Percentiles rank a stretch among this genome's conserved stretches.
phyloP scores from a whole-genome alignment of 2,797 vertebrate species.

The Borostomias antarcticus region DNA sequence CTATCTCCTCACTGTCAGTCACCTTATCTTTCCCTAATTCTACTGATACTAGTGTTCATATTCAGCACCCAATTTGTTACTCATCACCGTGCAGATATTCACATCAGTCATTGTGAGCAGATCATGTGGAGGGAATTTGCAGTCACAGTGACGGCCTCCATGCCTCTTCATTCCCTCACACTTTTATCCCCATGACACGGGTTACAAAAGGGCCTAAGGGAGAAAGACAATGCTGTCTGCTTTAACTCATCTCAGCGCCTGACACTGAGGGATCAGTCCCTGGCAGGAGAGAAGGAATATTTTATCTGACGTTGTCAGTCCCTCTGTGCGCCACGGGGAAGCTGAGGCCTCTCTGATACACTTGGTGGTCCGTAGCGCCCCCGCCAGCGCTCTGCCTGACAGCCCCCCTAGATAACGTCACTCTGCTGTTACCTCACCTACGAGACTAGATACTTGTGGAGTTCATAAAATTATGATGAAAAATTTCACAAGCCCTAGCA shows the following conservation, averaged over 20 bases:
- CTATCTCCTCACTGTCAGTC: slow-evolving; percentile 58
- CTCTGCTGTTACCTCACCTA: too few relatives aligned
- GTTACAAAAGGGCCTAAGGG: slow-evolving; percentile 68
- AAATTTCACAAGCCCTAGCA: too few relatives aligned
- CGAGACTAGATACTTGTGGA: too few relatives aligned
- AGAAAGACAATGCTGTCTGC: slow-evolving; percentile 70
- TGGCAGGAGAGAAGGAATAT: slow-evolving; percentile 65
- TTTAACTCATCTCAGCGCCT: slow-evolving; percentile 68
- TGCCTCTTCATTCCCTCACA: slow-evolving; percentile 54
- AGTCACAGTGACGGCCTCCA: slow-evolving; percentile 34
- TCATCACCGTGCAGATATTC: slow-evolving; percentile 64
- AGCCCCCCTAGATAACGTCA: too few relatives aligned
- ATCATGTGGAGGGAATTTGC: slow-evolving; percentile 61
- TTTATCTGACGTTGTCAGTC: slow-evolving; percentile 75
- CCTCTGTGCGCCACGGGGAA: slow-evolving; percentile 60
- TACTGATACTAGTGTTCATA: slow-evolving; percentile 58
- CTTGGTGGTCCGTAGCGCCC: slow-evolving; percentile 68
- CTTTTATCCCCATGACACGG: slow-evolving; percentile 71
- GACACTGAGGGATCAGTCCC: slow-evolving; percentile 63
- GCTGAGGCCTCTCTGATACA: slow-evolving; percentile 60
- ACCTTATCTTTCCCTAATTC: slow-evolving; percentile 58
- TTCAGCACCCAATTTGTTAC: slow-evolving; percentile 57
- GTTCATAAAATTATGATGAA: too few relatives aligned
- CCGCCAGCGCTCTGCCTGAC: too few relatives aligned
- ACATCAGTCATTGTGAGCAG: slow-evolving; percentile 63